These are phyloP conservation scores for Pseudocheirus occidentalis DNA, from an alignment of 2,797 vertebrate species.

Conservation along the genomic window DNA sequence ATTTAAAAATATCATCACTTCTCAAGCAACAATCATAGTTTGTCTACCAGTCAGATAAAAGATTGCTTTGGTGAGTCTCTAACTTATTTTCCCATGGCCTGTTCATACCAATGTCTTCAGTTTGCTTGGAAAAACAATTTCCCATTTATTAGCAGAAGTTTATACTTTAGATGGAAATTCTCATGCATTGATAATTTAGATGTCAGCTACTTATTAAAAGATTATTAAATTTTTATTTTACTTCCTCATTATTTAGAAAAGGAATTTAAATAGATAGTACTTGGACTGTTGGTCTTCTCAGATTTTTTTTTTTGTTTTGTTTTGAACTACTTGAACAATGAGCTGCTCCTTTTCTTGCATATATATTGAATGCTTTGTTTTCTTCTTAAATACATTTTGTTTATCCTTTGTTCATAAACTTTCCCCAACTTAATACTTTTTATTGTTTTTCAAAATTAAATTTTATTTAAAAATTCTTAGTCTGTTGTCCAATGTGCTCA, in stretches of 20 bases:
- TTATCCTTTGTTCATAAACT: not conserved
- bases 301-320: not conserved
- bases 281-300: not conserved
- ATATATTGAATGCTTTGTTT: not conserved
- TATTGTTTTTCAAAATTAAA: not conserved
- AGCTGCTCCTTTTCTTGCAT: not conserved
- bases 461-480: not conserved
- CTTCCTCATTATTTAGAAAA: not conserved
- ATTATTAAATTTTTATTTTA: not conserved
- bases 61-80: not conserved
- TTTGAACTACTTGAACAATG: not conserved
- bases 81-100: not conserved
- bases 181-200: not conserved
- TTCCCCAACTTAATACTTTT: not conserved
- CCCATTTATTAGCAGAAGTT: not conserved
- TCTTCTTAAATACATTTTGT: not conserved
- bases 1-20: not conserved
- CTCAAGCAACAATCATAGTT: not conserved
- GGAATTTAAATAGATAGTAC: not conserved
- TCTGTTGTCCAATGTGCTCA: not conserved
- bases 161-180: not conserved
- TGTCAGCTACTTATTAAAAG: not conserved
- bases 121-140: not conserved
- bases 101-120: not conserved
- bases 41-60: not conserved